phyloP scores from a whole-genome alignment of 2,888 invertebrate genomes.

The Pachymerium ferrugineum region DNA sequence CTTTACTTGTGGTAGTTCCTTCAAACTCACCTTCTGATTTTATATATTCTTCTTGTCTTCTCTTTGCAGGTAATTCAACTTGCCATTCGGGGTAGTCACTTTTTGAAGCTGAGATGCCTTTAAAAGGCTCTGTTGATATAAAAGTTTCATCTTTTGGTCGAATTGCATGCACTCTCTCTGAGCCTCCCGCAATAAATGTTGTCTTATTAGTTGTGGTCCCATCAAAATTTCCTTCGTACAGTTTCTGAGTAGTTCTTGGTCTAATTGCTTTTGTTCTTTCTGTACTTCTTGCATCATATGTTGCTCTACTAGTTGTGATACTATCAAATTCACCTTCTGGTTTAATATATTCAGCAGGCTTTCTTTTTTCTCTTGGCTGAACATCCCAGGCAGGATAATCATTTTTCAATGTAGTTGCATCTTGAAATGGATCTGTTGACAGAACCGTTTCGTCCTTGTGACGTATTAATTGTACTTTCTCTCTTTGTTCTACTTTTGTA shows the following conservation, averaged over 20 bases:
- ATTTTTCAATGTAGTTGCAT: background rate
- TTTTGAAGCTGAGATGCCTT: background rate
- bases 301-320: background rate
- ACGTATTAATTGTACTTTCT: background rate
- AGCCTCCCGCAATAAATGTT: background rate
- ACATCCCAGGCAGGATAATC: background rate
- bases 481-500: background rate
- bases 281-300: background rate
- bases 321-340: constrained; percentile 20
- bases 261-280: background rate
- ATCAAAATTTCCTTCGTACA: background rate
- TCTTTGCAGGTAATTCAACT: background rate
- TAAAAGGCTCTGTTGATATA: background rate
- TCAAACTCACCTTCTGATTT: background rate
- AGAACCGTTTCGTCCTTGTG: background rate
- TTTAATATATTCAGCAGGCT: too few relatives aligned
- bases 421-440: background rate
- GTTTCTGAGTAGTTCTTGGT: background rate
- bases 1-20: background rate
- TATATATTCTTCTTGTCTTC: background rate
- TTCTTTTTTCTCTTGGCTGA: background rate
- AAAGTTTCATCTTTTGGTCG: background rate
- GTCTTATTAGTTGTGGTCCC: background rate
- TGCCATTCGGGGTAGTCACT: background rate
- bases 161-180: background rate